Percentiles rank a stretch among this genome's conserved stretches.
phyloP scores from a whole-genome alignment of 2,113 vertebrate species.

The Oostethus manadensis region DNA sequence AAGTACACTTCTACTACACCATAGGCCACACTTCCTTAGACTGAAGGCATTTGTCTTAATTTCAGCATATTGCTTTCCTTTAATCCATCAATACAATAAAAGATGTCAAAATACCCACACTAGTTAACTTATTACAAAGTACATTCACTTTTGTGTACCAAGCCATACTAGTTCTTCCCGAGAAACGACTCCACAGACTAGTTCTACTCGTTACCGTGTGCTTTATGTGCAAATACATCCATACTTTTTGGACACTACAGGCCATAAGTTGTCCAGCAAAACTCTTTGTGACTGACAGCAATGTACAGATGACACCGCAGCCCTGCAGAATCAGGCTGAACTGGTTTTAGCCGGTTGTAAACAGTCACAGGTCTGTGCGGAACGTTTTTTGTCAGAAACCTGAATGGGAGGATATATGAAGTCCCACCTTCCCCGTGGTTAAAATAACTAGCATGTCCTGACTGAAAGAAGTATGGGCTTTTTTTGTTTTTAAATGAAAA shows the following conservation, averaged over 20 bases:
- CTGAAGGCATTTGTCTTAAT: neutral
- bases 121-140: neutral
- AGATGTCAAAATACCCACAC: neutral
- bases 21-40: too few relatives aligned
- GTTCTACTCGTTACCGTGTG: slow-evolving; percentile 7
- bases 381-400: neutral
- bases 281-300: too few relatives aligned
- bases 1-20: too few relatives aligned
- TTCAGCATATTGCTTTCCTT: neutral
- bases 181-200: neutral
- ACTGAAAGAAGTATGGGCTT: too few relatives aligned
- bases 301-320: neutral
- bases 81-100: neutral
- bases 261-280: neutral
- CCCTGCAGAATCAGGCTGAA: neutral
- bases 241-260: slow-evolving; percentile 3
- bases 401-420: neutral
- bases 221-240: slow-evolving; percentile 2
- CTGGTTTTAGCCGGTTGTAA: neutral
- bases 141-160: neutral
- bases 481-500: too few relatives aligned
- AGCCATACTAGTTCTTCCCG: neutral
- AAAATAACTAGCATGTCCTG: neutral
- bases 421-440: neutral
- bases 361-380: neutral